These are phyloP conservation scores for Caenorhabditis sp. DNA, from an alignment of 2,888 invertebrate genomes.

Conservation along the genomic window DNA sequence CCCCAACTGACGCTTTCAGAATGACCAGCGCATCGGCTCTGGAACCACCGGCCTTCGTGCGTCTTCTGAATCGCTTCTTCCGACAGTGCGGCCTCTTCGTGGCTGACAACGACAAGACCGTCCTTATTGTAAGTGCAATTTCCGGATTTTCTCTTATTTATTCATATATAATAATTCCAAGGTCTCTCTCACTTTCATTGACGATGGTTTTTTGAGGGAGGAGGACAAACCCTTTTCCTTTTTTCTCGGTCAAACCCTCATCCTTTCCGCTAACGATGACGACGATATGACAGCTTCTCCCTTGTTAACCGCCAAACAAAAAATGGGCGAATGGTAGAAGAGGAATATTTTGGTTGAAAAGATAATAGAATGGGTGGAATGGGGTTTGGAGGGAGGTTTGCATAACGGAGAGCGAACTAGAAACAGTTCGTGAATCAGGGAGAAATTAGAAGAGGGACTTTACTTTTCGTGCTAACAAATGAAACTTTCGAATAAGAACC, in stretches of 20 bases:
- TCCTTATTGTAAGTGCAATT: conserved; percentile 73
- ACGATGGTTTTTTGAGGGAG: conserved; percentile 48
- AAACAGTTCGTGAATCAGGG: too few species aligned
- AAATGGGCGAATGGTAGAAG: conserved; percentile 28
- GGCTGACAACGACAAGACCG: conserved; percentile 73
- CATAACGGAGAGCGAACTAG: not conserved
- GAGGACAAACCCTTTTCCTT: conserved; percentile 7
- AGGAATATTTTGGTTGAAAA: conserved; percentile 19
- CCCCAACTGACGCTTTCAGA: not conserved
- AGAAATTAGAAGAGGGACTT: too few species aligned
- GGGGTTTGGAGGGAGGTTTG: not conserved
- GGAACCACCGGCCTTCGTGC: conserved; percentile 72
- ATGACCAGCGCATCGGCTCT: conserved; percentile 56
- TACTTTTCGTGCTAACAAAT: too few species aligned
- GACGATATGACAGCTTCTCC: conserved; percentile 37
- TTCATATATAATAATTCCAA: conserved; percentile 44
- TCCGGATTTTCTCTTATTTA: conserved; percentile 18
- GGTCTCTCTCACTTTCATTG: conserved; percentile 55
- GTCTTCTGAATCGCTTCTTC: conserved; percentile 71
- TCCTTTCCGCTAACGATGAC: conserved; percentile 35
- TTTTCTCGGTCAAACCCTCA: conserved; percentile 16
- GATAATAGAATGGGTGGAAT: conserved; percentile 21
- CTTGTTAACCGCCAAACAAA: conserved; percentile 19
- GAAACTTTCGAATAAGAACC: too few species aligned
- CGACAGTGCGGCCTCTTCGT: conserved; percentile 72